Conservation (phyloP, 2,797 vertebrate genomes). For the Centroberyx gerrardi region DNA sequence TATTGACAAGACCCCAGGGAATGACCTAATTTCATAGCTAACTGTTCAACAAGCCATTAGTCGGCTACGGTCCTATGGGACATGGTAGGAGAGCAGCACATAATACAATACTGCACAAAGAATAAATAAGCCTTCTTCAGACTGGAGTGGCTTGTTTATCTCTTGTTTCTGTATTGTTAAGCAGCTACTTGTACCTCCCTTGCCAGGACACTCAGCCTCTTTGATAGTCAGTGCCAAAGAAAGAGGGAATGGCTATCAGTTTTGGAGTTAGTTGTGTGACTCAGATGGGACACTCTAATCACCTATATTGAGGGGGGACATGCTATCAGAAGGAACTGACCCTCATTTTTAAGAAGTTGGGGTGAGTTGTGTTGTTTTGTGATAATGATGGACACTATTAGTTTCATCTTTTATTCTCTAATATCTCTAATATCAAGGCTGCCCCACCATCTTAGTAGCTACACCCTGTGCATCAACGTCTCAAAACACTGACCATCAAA, state of each 20-base stretch:
- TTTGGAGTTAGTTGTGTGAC: too few species aligned
- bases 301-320: too few species aligned
- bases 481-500: not conserved
- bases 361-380: too few species aligned
- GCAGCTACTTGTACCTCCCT: too few species aligned
- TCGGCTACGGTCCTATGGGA: slow-evolving; percentile 32
- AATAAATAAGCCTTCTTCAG: not conserved
- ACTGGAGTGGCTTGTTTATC: not conserved
- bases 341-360: too few species aligned
- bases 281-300: too few species aligned
- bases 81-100: slow-evolving; percentile 6
- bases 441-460: not conserved
- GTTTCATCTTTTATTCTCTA: not conserved
- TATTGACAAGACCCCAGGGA: slow-evolving; percentile 76
- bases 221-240: too few species aligned
- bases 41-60: slow-evolving; percentile 37
- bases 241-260: too few species aligned
- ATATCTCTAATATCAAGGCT: not conserved
- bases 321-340: too few species aligned
- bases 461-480: not conserved
- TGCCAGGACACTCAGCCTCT: too few species aligned
- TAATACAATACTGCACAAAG: not conserved
- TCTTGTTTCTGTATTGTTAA: not conserved
- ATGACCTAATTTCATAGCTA: slow-evolving; percentile 63
- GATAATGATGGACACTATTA: not conserved